Base-by-base conservation (phyloP, 2,888 invertebrate species). In the Myopa tessellatipennis region DNA sequence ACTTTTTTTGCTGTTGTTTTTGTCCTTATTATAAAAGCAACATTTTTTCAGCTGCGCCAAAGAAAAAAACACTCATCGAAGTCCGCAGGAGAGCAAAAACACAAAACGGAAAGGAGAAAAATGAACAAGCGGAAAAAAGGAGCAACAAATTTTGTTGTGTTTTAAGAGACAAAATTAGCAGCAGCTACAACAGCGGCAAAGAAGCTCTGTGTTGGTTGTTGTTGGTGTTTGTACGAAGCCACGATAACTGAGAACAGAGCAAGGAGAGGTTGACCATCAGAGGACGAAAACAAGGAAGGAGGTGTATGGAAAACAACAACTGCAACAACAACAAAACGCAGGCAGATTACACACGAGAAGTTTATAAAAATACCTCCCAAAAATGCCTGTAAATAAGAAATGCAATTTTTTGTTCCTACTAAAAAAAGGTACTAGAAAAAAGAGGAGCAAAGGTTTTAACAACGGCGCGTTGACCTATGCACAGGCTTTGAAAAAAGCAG, bases 391-490 rank as follows among this genome's bases (percentile, higher is more conserved):
- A 61, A 26, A 58, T 6, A 58, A 58, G 2, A n/a, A 5, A n/a
- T n/a, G 3, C 45, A 45, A 45, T 8, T 45, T 45, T 1, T 45
- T 45, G 6, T 10, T 6, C 45, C 1, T 45, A 4, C 5, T n/a
- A 58, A 58, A 58, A 58, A 52, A 58, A 3, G 58, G 58, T 58
- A 58, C 14, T n/a, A 6, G 4, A 18, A 6, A 8, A 26, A 61
- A 61, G 4, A 61, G 61, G 10, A 61, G 18, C 2, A 10, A 61
- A 26, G 2, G 26, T 34, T 61, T 10, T 3, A 26, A 8, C 18
- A 26, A 61, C 26, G 79, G 79, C 79, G 82, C 83, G 85, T 85
- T 87, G 87, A 87, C 87, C 87, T 87, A 87, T 87, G 87, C 85
- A 76, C 63, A 73, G 75, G 67, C 69, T 55, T 72, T 67, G 52